Evolutionary conservation across 2,797 vertebrate species (phyloP).

Genomic region (Sebastiscus tertius): DNA sequence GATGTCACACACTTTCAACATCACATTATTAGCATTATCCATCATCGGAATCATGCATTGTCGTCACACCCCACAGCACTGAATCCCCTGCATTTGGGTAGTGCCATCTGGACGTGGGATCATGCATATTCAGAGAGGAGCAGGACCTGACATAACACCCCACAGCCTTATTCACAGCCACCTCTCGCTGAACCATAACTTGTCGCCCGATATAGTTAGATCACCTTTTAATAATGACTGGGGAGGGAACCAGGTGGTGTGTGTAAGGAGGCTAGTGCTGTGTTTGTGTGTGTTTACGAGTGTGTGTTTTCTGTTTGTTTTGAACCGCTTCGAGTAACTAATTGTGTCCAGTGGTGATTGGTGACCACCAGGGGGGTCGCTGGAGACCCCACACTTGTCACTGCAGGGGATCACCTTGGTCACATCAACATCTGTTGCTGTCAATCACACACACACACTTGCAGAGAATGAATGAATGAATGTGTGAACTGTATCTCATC

Average conservation of each 20-base stretch:
- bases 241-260: background rate
- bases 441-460: constrained; percentile 33
- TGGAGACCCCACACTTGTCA: constrained; percentile 8
- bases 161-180: constrained; percentile 1
- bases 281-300: background rate
- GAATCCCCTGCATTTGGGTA: background rate
- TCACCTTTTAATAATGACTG: constrained; percentile 1
- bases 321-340: constrained; percentile 2
- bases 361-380: constrained; percentile 15
- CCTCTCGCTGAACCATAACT: constrained; percentile 28
- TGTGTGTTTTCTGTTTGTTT: background rate
- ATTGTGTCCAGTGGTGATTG: constrained; percentile 33
- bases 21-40: constrained; percentile 37
- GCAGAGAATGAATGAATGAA: background rate
- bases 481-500: background rate
- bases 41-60: constrained; percentile 20
- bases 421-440: constrained; percentile 50
- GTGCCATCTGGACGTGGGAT: constrained; percentile 46
- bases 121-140: constrained; percentile 41
- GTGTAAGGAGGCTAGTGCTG: background rate
- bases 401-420: constrained; percentile 13
- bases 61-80: constrained; percentile 3
- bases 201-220: constrained; percentile 6
- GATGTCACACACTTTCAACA: constrained; percentile 8
- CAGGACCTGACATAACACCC: constrained; percentile 32